Conservation (phyloP, 2,888 invertebrate species). For the Stenurella melanura region DNA sequence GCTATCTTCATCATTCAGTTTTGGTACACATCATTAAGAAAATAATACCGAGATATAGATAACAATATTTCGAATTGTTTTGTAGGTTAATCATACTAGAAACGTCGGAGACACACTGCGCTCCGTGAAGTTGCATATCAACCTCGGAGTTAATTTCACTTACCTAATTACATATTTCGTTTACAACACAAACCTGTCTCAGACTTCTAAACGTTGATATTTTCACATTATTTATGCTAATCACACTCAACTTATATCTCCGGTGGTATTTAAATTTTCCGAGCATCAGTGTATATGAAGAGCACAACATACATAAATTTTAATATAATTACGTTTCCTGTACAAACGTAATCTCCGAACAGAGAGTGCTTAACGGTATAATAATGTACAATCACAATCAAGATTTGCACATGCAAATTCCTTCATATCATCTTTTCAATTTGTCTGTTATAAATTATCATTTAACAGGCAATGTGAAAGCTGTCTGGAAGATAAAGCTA, state of each 20-base stretch:
- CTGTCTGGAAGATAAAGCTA: conserved; percentile 44
- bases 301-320: conserved; percentile 46
- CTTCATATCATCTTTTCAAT: conserved; percentile 52
- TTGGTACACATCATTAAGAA: too few relatives aligned
- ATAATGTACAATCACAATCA: conserved; percentile 47
- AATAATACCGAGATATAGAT: too few relatives aligned
- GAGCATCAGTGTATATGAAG: conserved; percentile 29
- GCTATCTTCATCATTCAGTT: too few relatives aligned
- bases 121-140: background rate
- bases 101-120: background rate
- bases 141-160: background rate
- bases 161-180: background rate
- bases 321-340: conserved; percentile 51
- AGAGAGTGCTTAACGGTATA: conserved; percentile 36
- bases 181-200: background rate
- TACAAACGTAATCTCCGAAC: conserved; percentile 34
- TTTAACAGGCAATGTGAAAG: conserved; percentile 43
- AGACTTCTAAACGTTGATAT: conserved; percentile 33
- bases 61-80: too few relatives aligned
- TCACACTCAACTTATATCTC: conserved; percentile 32
- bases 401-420: conserved; percentile 53
- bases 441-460: conserved; percentile 49
- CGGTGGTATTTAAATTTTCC: conserved; percentile 36
- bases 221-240: conserved; percentile 36
- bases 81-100: too few relatives aligned